Conservation (phyloP, 2,888 invertebrate genomes). For the Clepsis dumicolana region DNA sequence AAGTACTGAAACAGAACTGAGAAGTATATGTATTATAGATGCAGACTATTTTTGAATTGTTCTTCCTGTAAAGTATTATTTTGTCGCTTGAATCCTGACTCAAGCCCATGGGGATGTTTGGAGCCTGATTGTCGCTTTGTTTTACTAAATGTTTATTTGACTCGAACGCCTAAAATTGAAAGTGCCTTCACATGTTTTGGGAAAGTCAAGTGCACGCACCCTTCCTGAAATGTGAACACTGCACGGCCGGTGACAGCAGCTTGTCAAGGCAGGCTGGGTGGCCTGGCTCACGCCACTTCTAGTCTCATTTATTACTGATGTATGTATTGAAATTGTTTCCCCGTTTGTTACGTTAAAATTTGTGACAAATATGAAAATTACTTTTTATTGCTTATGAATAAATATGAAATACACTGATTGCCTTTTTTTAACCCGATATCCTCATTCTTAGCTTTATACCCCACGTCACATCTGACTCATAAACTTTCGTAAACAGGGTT, state of each 20-base stretch:
- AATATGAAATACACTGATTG: constrained; percentile 70
- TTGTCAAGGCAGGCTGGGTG: constrained; percentile 54
- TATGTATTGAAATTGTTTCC: constrained; percentile 66
- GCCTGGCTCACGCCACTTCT: constrained; percentile 67
- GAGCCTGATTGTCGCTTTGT: not conserved
- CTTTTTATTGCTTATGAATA: constrained; percentile 86
- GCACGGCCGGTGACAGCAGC: constrained; percentile 52
- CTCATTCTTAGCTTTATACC: not conserved
- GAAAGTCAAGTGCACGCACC: constrained; percentile 59
- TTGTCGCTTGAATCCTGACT: constrained; percentile 6
- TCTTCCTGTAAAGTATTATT: constrained; percentile 10
- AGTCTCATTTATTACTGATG: constrained; percentile 62
- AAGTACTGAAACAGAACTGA: constrained; percentile 26
- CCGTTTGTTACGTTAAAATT: constrained; percentile 72
- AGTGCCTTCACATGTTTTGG: constrained; percentile 78
- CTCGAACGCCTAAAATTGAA: constrained; percentile 62
- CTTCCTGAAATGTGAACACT: constrained; percentile 45
- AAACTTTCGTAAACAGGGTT: too few species aligned
- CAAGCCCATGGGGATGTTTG: not conserved
- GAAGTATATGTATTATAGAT: constrained; percentile 1
- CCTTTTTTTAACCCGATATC: constrained; percentile 45
- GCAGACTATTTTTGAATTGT: constrained; percentile 1
- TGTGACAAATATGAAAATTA: constrained; percentile 79
- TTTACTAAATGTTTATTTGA: constrained; percentile 34
- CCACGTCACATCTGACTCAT: not conserved